Evolutionary conservation across 23 tunicate species (phyloP).

Genomic region (Phallusia fumigata): DNA sequence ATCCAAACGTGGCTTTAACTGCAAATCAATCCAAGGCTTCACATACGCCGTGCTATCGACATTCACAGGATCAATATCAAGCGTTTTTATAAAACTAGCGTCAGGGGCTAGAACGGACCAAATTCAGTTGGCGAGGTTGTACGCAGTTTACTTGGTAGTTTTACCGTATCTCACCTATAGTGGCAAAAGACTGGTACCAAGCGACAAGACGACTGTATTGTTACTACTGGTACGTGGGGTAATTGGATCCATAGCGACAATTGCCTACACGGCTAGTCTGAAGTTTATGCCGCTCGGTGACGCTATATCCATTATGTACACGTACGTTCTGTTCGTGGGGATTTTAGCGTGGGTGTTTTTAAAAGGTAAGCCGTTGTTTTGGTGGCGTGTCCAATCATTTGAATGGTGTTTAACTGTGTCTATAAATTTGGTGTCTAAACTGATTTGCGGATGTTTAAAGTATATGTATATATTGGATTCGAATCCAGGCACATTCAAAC

Average conservation of each 20-base stretch:
- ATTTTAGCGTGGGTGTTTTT: not conserved
- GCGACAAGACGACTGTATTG: not conserved
- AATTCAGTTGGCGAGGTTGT: not conserved
- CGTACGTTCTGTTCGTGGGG: not conserved
- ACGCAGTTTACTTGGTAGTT: not conserved
- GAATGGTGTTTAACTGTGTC: no score
- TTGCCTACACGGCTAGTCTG: not conserved
- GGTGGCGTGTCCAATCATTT: no score
- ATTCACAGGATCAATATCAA: not conserved
- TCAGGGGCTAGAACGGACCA: not conserved
- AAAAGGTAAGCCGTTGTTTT: not conserved
- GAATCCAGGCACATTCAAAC: no score
- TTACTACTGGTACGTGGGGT: not conserved
- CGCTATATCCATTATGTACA: not conserved
- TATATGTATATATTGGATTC: no score
- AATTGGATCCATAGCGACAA: not conserved
- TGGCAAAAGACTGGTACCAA: not conserved
- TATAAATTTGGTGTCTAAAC: no score
- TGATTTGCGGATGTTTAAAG: no score
- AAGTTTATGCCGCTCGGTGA: not conserved
- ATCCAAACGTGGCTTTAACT: not conserved
- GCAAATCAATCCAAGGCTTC: not conserved
- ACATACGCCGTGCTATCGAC: not conserved
- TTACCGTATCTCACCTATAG: not conserved
- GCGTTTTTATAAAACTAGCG: not conserved